Percentiles rank a stretch among this genome's conserved stretches.
These are phyloP conservation scores for Venustaconcha ellipsiformis DNA, from an alignment of 1,140 invertebrate genomes.

Conservation along the genomic window DNA sequence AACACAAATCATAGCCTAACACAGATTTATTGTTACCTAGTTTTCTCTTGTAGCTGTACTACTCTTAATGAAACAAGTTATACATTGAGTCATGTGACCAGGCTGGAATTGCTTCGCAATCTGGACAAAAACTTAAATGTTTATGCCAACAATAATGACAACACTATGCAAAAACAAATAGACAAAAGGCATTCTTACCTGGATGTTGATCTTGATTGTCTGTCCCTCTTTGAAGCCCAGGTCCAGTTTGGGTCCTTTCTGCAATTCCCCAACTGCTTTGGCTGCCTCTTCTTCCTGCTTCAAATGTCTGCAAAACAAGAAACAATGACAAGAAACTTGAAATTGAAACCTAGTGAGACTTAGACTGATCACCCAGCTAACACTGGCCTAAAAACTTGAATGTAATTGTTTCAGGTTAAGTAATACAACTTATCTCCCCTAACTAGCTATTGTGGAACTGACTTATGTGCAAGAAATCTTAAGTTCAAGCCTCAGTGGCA, in stretches of 20 bases:
- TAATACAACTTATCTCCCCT: no score
- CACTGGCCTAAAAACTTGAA: not conserved
- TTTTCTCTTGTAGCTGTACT: no score
- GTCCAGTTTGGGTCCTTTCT: conserved; percentile 81
- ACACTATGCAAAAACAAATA: conserved; percentile 10
- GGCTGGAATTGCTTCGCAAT: no score
- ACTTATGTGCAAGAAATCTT: no score
- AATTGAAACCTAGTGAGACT: not conserved
- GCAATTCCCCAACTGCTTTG: conserved; percentile 71
- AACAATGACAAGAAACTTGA: not conserved
- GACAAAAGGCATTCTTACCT: conserved; percentile 75
- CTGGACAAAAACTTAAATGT: no score
- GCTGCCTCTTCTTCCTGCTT: conserved; percentile 84
- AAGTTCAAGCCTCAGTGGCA: no score
- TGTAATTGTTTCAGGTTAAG: not conserved
- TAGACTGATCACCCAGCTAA: not conserved
- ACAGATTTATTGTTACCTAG: no score
- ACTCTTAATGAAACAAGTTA: no score
- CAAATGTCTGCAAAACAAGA: conserved; percentile 75
- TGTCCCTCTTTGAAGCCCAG: conserved; percentile 98
- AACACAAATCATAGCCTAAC: no score
- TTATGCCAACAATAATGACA: no score
- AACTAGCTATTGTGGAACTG: no score
- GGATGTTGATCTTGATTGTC: conserved; percentile 98
- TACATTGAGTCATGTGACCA: no score